Evolutionary conservation across 2,888 invertebrate species (phyloP), one percentile per base, ranked within the genome.

Genomic region (Bombylius major): DNA sequence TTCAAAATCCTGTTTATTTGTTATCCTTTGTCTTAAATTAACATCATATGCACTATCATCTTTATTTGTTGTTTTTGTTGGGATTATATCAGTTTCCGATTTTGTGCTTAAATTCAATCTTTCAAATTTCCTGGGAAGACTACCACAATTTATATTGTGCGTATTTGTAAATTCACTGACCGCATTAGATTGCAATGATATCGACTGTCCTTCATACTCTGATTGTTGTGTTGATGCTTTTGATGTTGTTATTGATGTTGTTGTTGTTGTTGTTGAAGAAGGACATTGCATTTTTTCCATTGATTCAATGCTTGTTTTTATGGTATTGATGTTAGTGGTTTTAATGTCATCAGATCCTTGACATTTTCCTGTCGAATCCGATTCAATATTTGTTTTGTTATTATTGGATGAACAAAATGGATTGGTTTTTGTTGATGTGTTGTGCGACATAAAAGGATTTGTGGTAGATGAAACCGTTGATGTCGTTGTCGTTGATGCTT

Each of bases 121-220:
- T 42, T 51, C 51, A 42, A 55, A 55, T 11, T 47, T 47, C 23
- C 51, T 47, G 8, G 55, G 50, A 50, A 55, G 50, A 47, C 46
- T 39, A 23, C 31, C 14, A n/a, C 9, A 31, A 32, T 23, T 23
- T 23, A 11, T 31, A 23, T 47, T 31, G 7, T 47, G 8, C 32
- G 47, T 7, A 31, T 31, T 31, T 32, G 9, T 6, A 23, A 23
- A 23, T 23, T 23, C 23, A 23, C 23, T 23, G 23, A 23, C 23
- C 23, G 23, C 23, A 23, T 23, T 23, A 23, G 23, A 23, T 23
- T 23, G 23, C 23, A 23, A 23, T 23, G 23, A 23, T 31, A 11
- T 47, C 7, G 6, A 5, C 31, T 14, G 23, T 23, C 23, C 23
- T 3, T 23, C 23, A 23, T 3, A 23, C 23, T 23, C 23, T 23